Conservation (phyloP, 2,113 vertebrate genomes). For the Notarius lentiginosus region DNA sequence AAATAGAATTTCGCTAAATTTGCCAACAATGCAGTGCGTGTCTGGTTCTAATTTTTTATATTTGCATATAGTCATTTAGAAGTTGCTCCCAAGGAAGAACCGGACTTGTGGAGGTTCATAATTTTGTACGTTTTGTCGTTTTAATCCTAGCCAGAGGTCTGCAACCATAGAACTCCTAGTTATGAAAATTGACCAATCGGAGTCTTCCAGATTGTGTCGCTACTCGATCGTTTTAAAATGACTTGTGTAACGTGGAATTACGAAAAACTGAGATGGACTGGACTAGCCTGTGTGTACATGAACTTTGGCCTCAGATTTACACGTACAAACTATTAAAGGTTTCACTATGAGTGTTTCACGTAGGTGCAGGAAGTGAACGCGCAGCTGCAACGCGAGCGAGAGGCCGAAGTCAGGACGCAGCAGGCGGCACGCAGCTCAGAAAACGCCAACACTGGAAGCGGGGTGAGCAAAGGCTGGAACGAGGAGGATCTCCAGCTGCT, state of each 20-base stretch:
- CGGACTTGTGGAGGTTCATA: not conserved
- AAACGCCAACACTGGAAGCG: constrained; percentile 78
- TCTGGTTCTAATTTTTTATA: not conserved
- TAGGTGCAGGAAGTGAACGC: constrained; percentile 93
- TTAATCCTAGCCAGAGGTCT: not conserved
- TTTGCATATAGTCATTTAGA: not conserved
- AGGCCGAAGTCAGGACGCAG: constrained; percentile 87
- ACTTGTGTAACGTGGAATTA: not conserved
- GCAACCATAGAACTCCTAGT: not conserved
- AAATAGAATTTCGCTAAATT: too few species aligned
- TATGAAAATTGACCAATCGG: not conserved
- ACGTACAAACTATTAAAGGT: not conserved
- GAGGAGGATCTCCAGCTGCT: constrained; percentile 95
- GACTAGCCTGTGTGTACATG: not conserved
- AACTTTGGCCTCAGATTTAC: not conserved
- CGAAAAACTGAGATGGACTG: not conserved
- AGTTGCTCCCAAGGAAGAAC: not conserved
- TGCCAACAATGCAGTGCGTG: too few species aligned
- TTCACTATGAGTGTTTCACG: not conserved
- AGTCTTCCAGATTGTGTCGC: not conserved
- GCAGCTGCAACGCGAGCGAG: constrained; percentile 86
- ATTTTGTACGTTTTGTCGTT: too few species aligned
- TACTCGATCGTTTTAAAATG: not conserved
- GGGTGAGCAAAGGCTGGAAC: constrained; percentile 86
- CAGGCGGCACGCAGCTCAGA: constrained; percentile 84